These are phyloP conservation scores for Blera fallax DNA, from an alignment of 2,888 invertebrate genomes.

Conservation along the genomic window DNA sequence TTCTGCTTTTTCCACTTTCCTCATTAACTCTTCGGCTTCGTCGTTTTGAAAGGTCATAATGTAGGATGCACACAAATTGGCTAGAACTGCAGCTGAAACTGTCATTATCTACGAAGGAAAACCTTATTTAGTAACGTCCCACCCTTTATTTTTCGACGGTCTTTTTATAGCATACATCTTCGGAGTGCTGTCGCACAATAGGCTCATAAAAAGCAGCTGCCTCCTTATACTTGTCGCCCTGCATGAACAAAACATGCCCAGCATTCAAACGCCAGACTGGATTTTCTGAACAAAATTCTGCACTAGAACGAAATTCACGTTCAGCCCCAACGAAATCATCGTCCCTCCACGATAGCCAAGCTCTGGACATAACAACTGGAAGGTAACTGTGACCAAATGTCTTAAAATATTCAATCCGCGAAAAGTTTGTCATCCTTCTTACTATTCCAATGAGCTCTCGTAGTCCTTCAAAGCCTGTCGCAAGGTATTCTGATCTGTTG, in stretches of 20 bases:
- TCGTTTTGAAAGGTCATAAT: slow-evolving; percentile 99
- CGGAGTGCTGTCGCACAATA: slow-evolving; percentile 96
- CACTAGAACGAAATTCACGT: slow-evolving; percentile 97
- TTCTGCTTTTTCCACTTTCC: slow-evolving; percentile 99
- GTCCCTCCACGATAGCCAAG: slow-evolving; percentile 98
- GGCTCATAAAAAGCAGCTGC: slow-evolving; percentile 99
- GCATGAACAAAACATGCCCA: slow-evolving; percentile 99
- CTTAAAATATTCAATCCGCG: neutral
- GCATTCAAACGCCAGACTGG: slow-evolving; percentile 99
- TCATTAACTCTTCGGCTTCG: slow-evolving; percentile 99
- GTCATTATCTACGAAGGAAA: slow-evolving; percentile 88
- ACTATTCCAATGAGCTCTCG: slow-evolving; percentile 91
- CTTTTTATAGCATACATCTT: slow-evolving; percentile 84
- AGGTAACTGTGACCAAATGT: slow-evolving; percentile 87
- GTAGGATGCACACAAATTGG: slow-evolving; percentile 98
- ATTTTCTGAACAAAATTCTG: slow-evolving; percentile 98
- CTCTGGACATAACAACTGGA: slow-evolving; percentile 99
- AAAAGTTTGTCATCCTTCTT: slow-evolving; percentile 73
- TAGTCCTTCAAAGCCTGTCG: slow-evolving; percentile 95
- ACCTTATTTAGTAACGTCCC: no score
- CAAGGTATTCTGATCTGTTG: slow-evolving; percentile 93
- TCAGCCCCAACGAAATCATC: slow-evolving; percentile 98
- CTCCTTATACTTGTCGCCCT: slow-evolving; percentile 98
- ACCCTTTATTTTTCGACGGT: no score
- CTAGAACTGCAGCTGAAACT: slow-evolving; percentile 98